Evolutionary conservation across 2,888 invertebrate species (phyloP), one percentile per base, ranked within the genome.

Genomic region (Hypolimnas misippus): DNA sequence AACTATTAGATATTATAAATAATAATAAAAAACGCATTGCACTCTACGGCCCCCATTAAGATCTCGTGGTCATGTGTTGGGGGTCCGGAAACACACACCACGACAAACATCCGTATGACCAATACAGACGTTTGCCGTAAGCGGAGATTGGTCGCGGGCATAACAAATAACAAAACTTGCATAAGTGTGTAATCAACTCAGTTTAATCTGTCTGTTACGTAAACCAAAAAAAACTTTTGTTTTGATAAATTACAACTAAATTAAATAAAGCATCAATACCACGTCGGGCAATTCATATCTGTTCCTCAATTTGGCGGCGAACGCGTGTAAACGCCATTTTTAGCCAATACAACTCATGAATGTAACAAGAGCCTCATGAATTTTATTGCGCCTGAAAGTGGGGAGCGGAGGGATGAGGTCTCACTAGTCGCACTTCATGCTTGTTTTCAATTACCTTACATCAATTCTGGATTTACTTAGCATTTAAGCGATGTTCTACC

Each of bases 311-410:
- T 60, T 60, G 49, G 35, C 50, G 40, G 38, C 35, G 40, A 61
- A 54, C 61, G 52, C 55, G 54, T 56, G 53, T 66, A 56, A 62
- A 56, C 52, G 46, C 58, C 17, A 52, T 50, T 57, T 64, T 58
- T 63, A 49, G 29, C 61, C 56, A 42, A 64, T 54, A 62, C 62
- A 64, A 54, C 58, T 64, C 66, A 66, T 66, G 61, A 61, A 62
- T 64, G 64, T 62, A 58, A 64, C 61, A 66, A 53, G 46, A 62
- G 57, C 42, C 57, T 67, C 67, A 65, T 67, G 67, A 65, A 65
- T 67, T 62, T 67, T 62, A 62, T 65, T 65, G 65, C 51, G 50
- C n/a, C 53, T 19, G 31, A 44, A 25, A 44, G 38, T 29, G 35
- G 35, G 21, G 25, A 16, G 14, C 51, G 8, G 44, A 38, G 35